Conservation (phyloP, 2,888 invertebrate genomes). For the Tetragnatha montana region DNA sequence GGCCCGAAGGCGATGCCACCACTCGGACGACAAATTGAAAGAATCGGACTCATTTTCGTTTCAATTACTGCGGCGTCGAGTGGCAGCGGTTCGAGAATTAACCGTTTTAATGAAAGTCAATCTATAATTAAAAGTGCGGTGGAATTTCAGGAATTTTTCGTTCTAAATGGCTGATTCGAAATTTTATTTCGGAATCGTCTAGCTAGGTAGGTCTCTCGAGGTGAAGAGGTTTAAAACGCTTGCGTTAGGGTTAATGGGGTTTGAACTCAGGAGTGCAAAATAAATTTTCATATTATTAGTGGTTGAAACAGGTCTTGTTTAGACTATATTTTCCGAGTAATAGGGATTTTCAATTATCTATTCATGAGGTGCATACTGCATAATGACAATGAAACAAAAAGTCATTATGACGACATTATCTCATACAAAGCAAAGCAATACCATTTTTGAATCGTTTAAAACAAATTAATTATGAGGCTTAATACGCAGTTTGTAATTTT, state of each 20-base stretch:
- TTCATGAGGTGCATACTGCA: too few relatives aligned
- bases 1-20: background rate
- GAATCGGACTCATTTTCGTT: background rate
- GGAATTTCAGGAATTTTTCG: conserved; percentile 12
- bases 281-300: background rate
- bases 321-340: too few relatives aligned
- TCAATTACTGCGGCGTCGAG: background rate
- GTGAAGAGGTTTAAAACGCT: background rate
- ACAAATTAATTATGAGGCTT: too few relatives aligned
- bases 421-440: too few relatives aligned
- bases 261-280: background rate
- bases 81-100: background rate
- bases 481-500: too few relatives aligned
- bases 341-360: too few relatives aligned
- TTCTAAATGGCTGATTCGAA: background rate
- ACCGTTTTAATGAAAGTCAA: conserved; percentile 3
- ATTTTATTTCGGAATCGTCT: background rate
- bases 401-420: too few relatives aligned
- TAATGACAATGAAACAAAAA: too few relatives aligned
- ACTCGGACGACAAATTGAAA: background rate
- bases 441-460: too few relatives aligned
- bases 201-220: background rate
- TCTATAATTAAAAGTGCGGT: background rate
- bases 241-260: background rate
- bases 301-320: too few relatives aligned